These are phyloP conservation scores for Callopanchax toddi DNA, from an alignment of 2,113 vertebrate genomes.

Conservation along the genomic window DNA sequence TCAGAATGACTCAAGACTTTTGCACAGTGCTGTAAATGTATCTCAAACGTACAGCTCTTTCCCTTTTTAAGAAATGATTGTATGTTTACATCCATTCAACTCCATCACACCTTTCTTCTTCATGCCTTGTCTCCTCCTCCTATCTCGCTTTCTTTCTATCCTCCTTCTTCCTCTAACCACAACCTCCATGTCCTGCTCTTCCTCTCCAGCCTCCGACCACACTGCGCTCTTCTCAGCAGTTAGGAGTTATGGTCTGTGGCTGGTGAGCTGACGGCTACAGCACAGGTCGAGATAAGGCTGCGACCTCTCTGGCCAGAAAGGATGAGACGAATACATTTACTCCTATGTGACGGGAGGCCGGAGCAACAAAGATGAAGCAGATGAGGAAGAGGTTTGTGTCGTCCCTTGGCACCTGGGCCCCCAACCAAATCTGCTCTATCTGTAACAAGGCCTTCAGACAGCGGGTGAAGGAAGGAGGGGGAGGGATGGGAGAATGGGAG, in stretches of 20 bases:
- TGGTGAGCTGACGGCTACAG: conserved; percentile 77
- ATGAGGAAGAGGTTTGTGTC: conserved; percentile 5
- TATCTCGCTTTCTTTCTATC: conserved; percentile 12
- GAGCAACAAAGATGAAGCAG: conserved; percentile 2
- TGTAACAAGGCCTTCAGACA: conserved; percentile 64
- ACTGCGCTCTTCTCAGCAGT: conserved; percentile 38
- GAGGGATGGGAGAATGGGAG: neutral
- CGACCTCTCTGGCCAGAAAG: conserved; percentile 68
- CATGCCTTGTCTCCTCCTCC: neutral
- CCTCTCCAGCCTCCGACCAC: conserved; percentile 25
- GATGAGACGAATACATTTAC: conserved; percentile 78
- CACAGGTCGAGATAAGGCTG: conserved; percentile 76
- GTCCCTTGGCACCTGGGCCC: conserved; percentile 46
- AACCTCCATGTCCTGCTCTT: too few species aligned
- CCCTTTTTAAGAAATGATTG: too few species aligned
- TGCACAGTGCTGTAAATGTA: too few species aligned
- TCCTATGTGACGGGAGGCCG: conserved; percentile 58
- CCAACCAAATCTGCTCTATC: conserved; percentile 63
- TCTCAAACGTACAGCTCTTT: too few species aligned
- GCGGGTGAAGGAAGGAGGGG: conserved; percentile 5
- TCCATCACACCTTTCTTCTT: neutral
- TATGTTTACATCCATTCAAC: neutral
- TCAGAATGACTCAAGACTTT: too few species aligned
- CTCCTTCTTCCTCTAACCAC: conserved; percentile 23
- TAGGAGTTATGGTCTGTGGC: conserved; percentile 78